Base-by-base conservation (phyloP, 1,140 invertebrate genomes). In the Aphaenogaster rudis region DNA sequence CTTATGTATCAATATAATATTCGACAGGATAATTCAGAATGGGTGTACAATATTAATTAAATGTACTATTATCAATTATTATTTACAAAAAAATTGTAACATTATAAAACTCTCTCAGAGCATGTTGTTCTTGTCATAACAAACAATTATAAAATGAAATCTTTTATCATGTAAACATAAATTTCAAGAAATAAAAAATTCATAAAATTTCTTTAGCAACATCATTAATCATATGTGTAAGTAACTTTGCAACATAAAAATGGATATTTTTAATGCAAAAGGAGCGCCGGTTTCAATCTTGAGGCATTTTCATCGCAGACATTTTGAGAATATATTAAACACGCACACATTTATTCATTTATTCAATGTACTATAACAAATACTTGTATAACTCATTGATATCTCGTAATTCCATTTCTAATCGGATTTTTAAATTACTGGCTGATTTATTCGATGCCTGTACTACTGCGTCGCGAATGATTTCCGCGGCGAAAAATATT, bases 61-160 rank as follows among this genome's bases (percentile, higher is more conserved):
- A 28, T 28, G 28, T 3, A 42, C 42, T 66, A 66, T 42, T 67
- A n/a, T 17, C 9, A 61, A 42, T 66, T 66, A 66, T 15, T 39
- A 72, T 57, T 66, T 42, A 54, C 13, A 57, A 74, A 74, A 6
- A 74, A 74, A n/a, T n/a, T 6, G 21, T 48, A 69, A 69, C n/a
- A 6, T 39, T 21, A 33, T 72, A 50, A 50, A 50, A 57, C n/a
- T 52, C 7, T 50, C 6, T n/a, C 6, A 13, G 6, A n/a, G 7
- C n/a, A 42, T 8, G 0, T 3, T 36, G 52, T 57, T 54, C 11
- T 74, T 52, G 52, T 72, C 7, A 72, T 8, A 36, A 54, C 50
- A 72, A 36, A 7, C 28, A 39, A 74, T 21, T 9, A 13, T 28
- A 5, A 76, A 57, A 66, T 66, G 8, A 36, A 15, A 57, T 57